Conservation (phyloP, 2,113 vertebrate species). For the Oplegnathus fasciatus region DNA sequence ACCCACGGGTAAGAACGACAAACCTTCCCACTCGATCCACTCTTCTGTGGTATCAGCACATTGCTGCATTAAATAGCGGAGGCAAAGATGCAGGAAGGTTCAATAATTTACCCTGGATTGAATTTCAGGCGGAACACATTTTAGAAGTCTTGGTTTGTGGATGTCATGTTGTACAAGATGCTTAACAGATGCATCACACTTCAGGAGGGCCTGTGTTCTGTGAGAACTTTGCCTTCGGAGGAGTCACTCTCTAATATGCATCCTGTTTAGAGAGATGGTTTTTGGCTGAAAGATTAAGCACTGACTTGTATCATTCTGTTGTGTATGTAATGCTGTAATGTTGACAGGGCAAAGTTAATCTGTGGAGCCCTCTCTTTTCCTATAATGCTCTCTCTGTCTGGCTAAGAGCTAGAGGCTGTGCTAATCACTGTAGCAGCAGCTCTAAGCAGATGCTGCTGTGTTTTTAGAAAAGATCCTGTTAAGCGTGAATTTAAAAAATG, state of each 20-base stretch:
- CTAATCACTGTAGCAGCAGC: constrained; percentile 69
- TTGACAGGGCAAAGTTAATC: constrained; percentile 59
- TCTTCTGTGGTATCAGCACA: constrained; percentile 72
- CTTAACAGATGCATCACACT: constrained; percentile 44
- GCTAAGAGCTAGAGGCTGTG: constrained; percentile 59
- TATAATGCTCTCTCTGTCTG: constrained; percentile 31
- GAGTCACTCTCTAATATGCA: constrained; percentile 24
- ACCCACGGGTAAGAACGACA: constrained; percentile 66
- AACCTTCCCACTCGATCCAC: constrained; percentile 52
- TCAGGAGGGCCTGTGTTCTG: constrained; percentile 32
- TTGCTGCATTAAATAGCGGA: constrained; percentile 61
- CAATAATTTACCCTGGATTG: constrained; percentile 61
- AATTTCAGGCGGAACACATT: constrained; percentile 50
- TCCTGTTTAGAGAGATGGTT: constrained; percentile 51
- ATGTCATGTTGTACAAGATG: constrained; percentile 57
- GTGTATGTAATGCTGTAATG: constrained; percentile 39
- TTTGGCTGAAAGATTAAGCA: constrained; percentile 48
- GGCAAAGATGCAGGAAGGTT: constrained; percentile 49
- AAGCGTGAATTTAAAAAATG: constrained; percentile 66
- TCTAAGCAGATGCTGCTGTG: constrained; percentile 71
- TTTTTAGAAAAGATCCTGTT: constrained; percentile 75
- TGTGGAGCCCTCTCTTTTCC: constrained; percentile 21
- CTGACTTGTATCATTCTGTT: constrained; percentile 43
- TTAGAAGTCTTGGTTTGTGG: constrained; percentile 32
- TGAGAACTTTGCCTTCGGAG: constrained; percentile 38